Conservation (phyloP, 2,888 invertebrate species). For the Mythimna vitellina region DNA sequence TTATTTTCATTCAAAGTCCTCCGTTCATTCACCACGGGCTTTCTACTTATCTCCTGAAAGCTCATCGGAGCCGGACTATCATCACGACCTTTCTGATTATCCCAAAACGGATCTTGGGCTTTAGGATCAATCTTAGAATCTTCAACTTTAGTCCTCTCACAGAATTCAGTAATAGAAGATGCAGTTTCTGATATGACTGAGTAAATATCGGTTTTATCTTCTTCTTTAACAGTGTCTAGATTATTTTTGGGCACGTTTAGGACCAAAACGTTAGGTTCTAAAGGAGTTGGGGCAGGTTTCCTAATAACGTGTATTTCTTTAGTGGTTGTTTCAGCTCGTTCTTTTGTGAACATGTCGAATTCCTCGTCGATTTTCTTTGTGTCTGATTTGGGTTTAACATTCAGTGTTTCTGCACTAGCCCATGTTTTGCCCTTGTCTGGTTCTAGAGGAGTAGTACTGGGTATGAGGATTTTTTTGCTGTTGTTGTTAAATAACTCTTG, state of each 20-base stretch:
- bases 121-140: slow-evolving; percentile 49
- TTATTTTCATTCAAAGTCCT: slow-evolving; percentile 81
- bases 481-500: slow-evolving; percentile 60
- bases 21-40: slow-evolving; percentile 66
- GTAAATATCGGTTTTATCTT: slow-evolving; percentile 79
- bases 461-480: slow-evolving; percentile 65
- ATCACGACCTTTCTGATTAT: slow-evolving; percentile 41
- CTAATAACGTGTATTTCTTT: slow-evolving; percentile 66
- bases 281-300: slow-evolving; percentile 70
- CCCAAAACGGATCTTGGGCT: slow-evolving; percentile 41
- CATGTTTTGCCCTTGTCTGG: slow-evolving; percentile 77
- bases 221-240: slow-evolving; percentile 83
- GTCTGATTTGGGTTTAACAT: slow-evolving; percentile 52
- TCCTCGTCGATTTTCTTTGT: slow-evolving; percentile 84
- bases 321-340: slow-evolving; percentile 76
- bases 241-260: slow-evolving; percentile 80
- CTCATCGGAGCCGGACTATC: slow-evolving; percentile 68
- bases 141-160: slow-evolving; percentile 59
- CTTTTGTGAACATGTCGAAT: slow-evolving; percentile 86
- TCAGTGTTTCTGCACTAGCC: slow-evolving; percentile 78
- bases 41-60: slow-evolving; percentile 77
- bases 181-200: slow-evolving; percentile 78
- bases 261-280: slow-evolving; percentile 79
- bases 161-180: slow-evolving; percentile 75
- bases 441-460: slow-evolving; percentile 83